These are phyloP conservation scores for Zingel zingel DNA, from an alignment of 2,113 vertebrate species.

Conservation along the genomic window DNA sequence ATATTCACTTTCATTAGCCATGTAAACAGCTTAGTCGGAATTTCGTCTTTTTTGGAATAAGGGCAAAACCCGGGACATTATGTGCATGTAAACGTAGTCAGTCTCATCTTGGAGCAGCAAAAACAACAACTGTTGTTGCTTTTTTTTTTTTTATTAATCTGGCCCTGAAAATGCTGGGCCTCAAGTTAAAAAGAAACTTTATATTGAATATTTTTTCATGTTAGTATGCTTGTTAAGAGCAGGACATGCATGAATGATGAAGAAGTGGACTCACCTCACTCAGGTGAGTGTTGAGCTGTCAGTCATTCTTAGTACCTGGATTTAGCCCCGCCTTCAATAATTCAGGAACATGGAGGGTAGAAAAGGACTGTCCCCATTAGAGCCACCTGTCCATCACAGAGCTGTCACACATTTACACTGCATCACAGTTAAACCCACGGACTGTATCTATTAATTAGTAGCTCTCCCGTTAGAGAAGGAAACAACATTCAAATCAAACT, in stretches of 20 bases:
- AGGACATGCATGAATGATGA: constrained; percentile 24
- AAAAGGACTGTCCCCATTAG: constrained; percentile 60
- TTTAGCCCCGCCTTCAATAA: constrained; percentile 74
- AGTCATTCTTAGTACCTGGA: constrained; percentile 55
- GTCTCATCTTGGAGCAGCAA: too few species aligned
- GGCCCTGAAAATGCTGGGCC: not conserved
- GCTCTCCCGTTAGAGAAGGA: not conserved
- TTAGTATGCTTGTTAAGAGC: not conserved
- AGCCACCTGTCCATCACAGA: constrained; percentile 51
- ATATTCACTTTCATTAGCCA: too few species aligned
- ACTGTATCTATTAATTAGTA: constrained; percentile 37
- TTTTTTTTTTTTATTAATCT: not conserved
- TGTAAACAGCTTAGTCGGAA: too few species aligned
- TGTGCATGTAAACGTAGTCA: too few species aligned
- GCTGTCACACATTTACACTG: constrained; percentile 35
- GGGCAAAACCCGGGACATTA: too few species aligned
- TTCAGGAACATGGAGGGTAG: constrained; percentile 62
- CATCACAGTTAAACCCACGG: constrained; percentile 13
- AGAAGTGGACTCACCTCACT: constrained; percentile 11
- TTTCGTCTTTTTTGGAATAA: too few species aligned
- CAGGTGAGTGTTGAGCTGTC: constrained; percentile 48
- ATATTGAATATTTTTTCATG: not conserved
- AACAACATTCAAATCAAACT: not conserved
- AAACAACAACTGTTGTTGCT: too few species aligned
- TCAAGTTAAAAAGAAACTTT: not conserved